A percentile compares a stretch with the other conserved stretches of the same genome.
These are phyloP conservation scores for Germaria angustata DNA, from an alignment of 2,888 invertebrate species.

Conservation along the genomic window DNA sequence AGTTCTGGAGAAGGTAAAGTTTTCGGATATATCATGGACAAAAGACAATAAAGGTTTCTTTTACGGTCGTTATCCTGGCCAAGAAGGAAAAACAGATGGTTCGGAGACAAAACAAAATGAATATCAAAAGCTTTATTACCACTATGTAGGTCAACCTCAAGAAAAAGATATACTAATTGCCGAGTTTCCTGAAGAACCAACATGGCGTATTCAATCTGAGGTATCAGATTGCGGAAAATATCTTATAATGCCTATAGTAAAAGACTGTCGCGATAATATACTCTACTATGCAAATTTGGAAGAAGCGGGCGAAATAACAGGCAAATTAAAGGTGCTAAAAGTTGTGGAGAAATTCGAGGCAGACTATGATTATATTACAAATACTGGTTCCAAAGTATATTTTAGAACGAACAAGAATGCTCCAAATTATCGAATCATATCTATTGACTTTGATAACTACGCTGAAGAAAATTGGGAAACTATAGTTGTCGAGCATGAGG, in stretches of 20 bases:
- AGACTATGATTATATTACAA: slow-evolving; percentile 96
- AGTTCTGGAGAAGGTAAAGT: slow-evolving; percentile 94
- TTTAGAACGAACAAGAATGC: slow-evolving; percentile 97
- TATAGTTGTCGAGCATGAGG: slow-evolving; percentile 90
- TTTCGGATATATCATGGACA: slow-evolving; percentile 95
- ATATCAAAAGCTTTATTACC: slow-evolving; percentile 97
- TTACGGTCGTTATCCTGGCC: slow-evolving; percentile 92
- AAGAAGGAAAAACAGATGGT: slow-evolving; percentile 92
- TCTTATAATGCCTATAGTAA: slow-evolving; percentile 89
- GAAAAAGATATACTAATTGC: slow-evolving; percentile 91
- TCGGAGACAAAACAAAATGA: slow-evolving; percentile 93
- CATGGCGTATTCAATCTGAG: slow-evolving; percentile 92
- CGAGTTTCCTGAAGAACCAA: slow-evolving; percentile 94
- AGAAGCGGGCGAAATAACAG: slow-evolving; percentile 83
- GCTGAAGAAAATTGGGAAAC: slow-evolving; percentile 89
- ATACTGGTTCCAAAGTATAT: slow-evolving; percentile 89
- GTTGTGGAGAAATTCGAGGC: slow-evolving; percentile 94
- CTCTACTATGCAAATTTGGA: slow-evolving; percentile 91
- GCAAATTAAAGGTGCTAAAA: slow-evolving; percentile 86
- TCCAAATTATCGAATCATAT: slow-evolving; percentile 93
- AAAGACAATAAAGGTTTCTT: slow-evolving; percentile 97
- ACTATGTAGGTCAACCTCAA: slow-evolving; percentile 91
- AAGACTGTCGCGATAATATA: slow-evolving; percentile 95
- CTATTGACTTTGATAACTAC: slow-evolving; percentile 88
- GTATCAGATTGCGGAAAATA: slow-evolving; percentile 96